Conservation (phyloP, 2,797 vertebrate genomes). For the Micrastur ruficollis region DNA sequence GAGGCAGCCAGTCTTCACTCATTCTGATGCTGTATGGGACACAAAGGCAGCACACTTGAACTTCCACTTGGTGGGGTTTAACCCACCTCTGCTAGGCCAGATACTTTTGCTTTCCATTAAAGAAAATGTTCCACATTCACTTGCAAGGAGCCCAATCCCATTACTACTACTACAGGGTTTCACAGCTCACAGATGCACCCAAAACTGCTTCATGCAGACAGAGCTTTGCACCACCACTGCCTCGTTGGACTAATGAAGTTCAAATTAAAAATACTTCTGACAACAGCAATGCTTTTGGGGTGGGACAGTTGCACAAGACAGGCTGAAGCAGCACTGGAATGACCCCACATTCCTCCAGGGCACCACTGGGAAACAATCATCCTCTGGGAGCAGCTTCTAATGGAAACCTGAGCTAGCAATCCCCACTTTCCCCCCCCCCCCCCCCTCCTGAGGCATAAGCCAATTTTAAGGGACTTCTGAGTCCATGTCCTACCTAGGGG, state of each 20-base stretch:
- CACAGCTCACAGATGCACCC: neutral
- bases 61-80: neutral
- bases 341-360: neutral
- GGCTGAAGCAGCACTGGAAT: neutral
- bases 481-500: neutral
- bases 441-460: neutral
- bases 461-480: neutral
- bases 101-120: neutral
- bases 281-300: neutral
- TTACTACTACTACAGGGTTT: neutral
- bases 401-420: neutral
- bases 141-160: neutral
- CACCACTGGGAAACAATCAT: accelerated
- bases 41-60: neutral
- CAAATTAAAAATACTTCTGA: neutral
- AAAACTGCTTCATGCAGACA: neutral
- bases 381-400: neutral
- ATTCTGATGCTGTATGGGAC: neutral
- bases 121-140: neutral
- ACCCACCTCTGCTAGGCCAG: neutral
- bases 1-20: neutral
- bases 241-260: neutral
- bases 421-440: too few species aligned
- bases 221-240: neutral
- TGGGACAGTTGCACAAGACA: neutral